Percentiles rank a stretch among this genome's conserved stretches.
Conservation (phyloP, 2,888 invertebrate genomes). For the Anarsia innoxiella region DNA sequence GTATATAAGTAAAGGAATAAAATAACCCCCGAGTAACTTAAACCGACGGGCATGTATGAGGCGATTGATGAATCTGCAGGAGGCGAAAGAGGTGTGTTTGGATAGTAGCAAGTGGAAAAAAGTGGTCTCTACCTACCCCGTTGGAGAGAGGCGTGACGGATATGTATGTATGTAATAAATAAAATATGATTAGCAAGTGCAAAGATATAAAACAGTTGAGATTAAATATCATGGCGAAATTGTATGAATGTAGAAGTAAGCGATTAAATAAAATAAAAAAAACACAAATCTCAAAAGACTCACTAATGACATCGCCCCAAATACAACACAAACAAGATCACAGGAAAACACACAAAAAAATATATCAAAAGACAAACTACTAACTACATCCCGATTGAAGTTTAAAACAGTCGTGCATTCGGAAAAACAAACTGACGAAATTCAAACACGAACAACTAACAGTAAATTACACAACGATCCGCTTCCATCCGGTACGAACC, state of each 20-base stretch:
- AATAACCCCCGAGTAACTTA: background rate
- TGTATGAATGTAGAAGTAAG: background rate
- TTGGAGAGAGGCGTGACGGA: too few relatives aligned
- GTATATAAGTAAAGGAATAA: too few relatives aligned
- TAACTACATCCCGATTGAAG: constrained; percentile 3
- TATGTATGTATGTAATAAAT: too few relatives aligned
- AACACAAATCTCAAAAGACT: too few relatives aligned
- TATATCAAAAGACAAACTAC: constrained; percentile 7
- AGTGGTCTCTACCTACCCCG: too few relatives aligned
- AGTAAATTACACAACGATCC: constrained; percentile 62
- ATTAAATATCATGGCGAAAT: background rate
- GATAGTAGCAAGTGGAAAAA: too few relatives aligned
- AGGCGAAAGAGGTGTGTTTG: too few relatives aligned
- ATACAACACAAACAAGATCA: background rate
- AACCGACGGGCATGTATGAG: too few relatives aligned
- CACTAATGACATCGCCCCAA: too few relatives aligned
- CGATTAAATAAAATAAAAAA: too few relatives aligned
- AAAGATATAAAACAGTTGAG: background rate
- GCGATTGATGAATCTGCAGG: too few relatives aligned
- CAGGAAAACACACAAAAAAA: background rate
- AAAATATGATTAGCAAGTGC: background rate
- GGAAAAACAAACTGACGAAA: constrained; percentile 48
- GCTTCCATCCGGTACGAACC: constrained; percentile 38
- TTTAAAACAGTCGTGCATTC: constrained; percentile 11
- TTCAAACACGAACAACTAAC: constrained; percentile 47